Percentiles rank a stretch among this genome's conserved stretches.
Evolutionary conservation across 2,888 invertebrate species (phyloP).

Genomic region (Harmothoe impar): DNA sequence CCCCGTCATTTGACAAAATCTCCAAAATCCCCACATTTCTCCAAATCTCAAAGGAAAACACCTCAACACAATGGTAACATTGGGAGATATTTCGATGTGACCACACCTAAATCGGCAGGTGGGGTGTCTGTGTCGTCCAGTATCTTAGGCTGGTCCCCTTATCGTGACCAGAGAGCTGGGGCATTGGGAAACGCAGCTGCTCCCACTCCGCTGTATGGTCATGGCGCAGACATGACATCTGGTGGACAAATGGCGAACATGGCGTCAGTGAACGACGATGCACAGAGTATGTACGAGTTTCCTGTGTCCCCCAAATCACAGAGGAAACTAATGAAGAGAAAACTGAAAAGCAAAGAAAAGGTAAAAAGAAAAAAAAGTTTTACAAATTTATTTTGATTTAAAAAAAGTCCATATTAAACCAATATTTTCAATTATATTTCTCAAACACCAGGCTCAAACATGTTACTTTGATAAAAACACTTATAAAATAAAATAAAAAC

Average conservation of each 20-base stretch:
- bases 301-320: constrained; percentile 13
- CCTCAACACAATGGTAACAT: neutral
- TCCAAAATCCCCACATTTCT: neutral
- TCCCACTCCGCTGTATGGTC: neutral
- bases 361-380: too few species aligned
- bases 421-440: too few species aligned
- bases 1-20: constrained; percentile 19
- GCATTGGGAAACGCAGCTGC: neutral
- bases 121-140: neutral
- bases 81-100: neutral
- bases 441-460: too few species aligned
- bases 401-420: too few species aligned
- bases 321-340: neutral
- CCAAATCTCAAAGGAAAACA: neutral
- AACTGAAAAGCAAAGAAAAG: constrained; percentile 14
- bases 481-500: too few species aligned
- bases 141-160: neutral
- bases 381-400: too few species aligned
- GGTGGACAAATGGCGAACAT: neutral
- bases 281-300: constrained; percentile 37
- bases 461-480: too few species aligned
- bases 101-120: neutral
- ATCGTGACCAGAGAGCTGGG: neutral
- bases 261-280: neutral
- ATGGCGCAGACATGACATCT: neutral